These are phyloP conservation scores for Trichogramma pretiosum DNA, from an alignment of 1,140 invertebrate genomes.

Conservation along the genomic window DNA sequence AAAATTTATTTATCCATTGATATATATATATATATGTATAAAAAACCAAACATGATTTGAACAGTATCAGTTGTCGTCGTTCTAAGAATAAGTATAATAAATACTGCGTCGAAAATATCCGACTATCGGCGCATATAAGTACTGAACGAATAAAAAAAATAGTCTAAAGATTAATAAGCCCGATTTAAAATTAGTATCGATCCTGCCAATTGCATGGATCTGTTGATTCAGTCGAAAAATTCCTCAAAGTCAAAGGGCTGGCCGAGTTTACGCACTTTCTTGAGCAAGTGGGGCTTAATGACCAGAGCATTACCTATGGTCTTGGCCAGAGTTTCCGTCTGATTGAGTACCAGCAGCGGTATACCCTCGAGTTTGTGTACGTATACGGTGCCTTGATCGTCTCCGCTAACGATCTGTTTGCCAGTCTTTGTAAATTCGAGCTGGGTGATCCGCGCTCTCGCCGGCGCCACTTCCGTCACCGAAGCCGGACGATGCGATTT, in stretches of 20 bases:
- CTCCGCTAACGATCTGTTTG: conserved; percentile 57
- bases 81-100: too few species aligned
- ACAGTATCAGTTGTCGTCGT: too few species aligned
- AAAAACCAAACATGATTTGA: too few species aligned
- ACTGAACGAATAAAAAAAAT: too few species aligned
- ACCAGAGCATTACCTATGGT: conserved; percentile 52
- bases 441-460: background rate
- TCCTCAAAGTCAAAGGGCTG: background rate
- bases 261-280: conserved; percentile 48
- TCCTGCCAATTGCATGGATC: too few species aligned
- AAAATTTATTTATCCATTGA: too few species aligned
- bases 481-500: conserved; percentile 57
- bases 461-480: conserved; percentile 41
- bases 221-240: too few species aligned
- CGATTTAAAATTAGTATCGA: too few species aligned
- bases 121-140: too few species aligned
- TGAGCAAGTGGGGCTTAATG: conserved; percentile 52
- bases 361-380: conserved; percentile 60
- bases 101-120: too few species aligned
- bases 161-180: too few species aligned
- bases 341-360: conserved; percentile 57
- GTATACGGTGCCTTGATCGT: conserved; percentile 53
- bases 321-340: conserved; percentile 49
- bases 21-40: too few species aligned
- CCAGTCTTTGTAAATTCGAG: conserved; percentile 55